Evolutionary conservation across 2,797 vertebrate species (phyloP).

Genomic region (Lithobates sylvaticus): DNA sequence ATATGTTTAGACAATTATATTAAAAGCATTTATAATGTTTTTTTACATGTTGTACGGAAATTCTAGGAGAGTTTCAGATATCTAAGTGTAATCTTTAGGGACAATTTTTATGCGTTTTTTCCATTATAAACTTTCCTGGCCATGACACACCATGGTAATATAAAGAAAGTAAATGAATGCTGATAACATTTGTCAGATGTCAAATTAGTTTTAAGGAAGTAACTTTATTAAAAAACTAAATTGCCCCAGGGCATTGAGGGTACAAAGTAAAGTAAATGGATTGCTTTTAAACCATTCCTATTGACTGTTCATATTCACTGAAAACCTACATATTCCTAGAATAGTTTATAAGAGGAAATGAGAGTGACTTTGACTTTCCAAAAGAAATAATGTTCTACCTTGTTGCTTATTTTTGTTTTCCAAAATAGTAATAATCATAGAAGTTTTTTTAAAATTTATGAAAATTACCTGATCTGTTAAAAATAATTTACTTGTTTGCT

Average conservation of each 20-base stretch:
- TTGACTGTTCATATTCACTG: not conserved
- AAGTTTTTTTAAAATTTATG: not conserved
- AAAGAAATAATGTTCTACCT: not conserved
- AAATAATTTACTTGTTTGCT: not conserved
- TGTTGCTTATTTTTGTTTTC: not conserved
- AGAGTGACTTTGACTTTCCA: not conserved
- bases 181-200: slow-evolving; percentile 22
- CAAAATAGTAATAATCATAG: not conserved
- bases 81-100: not conserved
- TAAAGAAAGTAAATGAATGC: slow-evolving; percentile 17
- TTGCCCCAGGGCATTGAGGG: slow-evolving; percentile 3
- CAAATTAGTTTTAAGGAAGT: slow-evolving; percentile 44
- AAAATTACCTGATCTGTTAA: not conserved
- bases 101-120: not conserved
- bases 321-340: not conserved
- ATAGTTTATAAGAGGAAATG: slow-evolving; percentile 17
- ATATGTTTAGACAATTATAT: not conserved
- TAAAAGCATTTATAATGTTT: not conserved
- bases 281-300: not conserved
- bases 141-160: slow-evolving; percentile 6
- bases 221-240: slow-evolving; percentile 36
- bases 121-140: not conserved
- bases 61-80: not conserved
- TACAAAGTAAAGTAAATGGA: slow-evolving; percentile 22
- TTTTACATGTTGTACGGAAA: not conserved